Evolutionary conservation across 2,797 vertebrate species (phyloP), one percentile per base, ranked within the genome.

Genomic region (Anguilla pacifica): DNA sequence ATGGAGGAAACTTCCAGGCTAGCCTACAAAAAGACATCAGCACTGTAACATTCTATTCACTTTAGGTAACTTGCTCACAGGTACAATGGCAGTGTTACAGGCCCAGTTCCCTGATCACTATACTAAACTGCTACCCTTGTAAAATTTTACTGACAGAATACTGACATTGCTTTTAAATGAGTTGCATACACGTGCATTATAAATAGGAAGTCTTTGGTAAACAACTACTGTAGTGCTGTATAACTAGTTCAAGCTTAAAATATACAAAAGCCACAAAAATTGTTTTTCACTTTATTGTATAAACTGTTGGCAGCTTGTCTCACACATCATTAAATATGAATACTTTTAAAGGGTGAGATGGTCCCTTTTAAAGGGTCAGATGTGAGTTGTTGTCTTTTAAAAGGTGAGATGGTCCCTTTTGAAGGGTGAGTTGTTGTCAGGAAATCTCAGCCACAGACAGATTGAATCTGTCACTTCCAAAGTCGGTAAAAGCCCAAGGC

Each of bases 401-500:
- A 22, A 10, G 35, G n/a, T 31, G 28, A 0, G 25, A 19, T 22
- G 17, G 9, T 59, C 15, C 43, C 43, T 46, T 46, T 46, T 46
- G 43, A 46, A 46, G 43, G 43, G 43, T 0, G 7, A 13, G 51
- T 53, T 53, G 19, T 85, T 85, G 13, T 28, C 17, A 82, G 46
- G 53, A 53, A n/a, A 13, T 25, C 51, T 17, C 19, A 15, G 22
- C 51, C 53, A 84, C 49, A 83, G 43, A 10, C 86, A 31, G 28
- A 15, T 31, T 72, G n/a, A 72, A 46, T 53, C 28, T 83, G 88
- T 96, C 95, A 97, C 87, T 96, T 98, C 98, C 98, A 99, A 87
- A 98, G 91, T n/a, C 97, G 93, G 88, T 99, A 98, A 92, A 99
- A 96, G 74, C 97, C 97, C 93, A 99, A 90, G 9, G 97, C 96